Conservation (phyloP, 2,797 vertebrate genomes). For the Aldrovandia affinis region DNA sequence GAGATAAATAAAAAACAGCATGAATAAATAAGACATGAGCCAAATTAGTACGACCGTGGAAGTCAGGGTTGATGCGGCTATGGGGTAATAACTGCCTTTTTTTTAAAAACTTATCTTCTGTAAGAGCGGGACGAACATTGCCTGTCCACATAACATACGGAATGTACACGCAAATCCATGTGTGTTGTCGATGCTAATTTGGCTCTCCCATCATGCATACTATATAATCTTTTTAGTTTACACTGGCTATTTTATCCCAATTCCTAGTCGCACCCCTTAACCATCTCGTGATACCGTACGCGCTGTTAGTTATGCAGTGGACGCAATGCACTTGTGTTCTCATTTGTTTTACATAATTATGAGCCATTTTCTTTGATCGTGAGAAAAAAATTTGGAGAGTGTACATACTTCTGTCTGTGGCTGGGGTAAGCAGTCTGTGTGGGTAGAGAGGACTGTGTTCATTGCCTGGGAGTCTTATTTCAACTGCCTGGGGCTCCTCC, state of each 20-base stretch:
- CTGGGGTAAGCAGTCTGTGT: no score
- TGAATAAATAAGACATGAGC: not conserved
- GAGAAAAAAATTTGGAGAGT: no score
- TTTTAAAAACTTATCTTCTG: not conserved
- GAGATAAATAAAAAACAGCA: not conserved
- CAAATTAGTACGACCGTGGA: not conserved
- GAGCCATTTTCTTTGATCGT: not conserved
- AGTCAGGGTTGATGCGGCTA: not conserved
- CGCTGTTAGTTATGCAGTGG: not conserved
- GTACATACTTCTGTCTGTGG: no score
- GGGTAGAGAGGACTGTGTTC: no score
- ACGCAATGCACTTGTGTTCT: not conserved
- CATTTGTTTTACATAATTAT: not conserved
- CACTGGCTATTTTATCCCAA: not conserved
- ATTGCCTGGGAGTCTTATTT: not conserved
- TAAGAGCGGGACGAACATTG: not conserved
- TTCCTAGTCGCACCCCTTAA: not conserved
- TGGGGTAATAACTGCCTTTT: not conserved
- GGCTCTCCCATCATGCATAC: not conserved
- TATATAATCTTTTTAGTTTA: not conserved
- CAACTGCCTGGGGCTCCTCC: no score
- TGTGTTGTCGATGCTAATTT: not conserved
- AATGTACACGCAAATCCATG: not conserved
- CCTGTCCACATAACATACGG: not conserved
- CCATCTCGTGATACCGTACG: not conserved